These are phyloP conservation scores for Odontamblyopus lacepedii DNA, from an alignment of 2,797 vertebrate genomes.

Conservation along the genomic window DNA sequence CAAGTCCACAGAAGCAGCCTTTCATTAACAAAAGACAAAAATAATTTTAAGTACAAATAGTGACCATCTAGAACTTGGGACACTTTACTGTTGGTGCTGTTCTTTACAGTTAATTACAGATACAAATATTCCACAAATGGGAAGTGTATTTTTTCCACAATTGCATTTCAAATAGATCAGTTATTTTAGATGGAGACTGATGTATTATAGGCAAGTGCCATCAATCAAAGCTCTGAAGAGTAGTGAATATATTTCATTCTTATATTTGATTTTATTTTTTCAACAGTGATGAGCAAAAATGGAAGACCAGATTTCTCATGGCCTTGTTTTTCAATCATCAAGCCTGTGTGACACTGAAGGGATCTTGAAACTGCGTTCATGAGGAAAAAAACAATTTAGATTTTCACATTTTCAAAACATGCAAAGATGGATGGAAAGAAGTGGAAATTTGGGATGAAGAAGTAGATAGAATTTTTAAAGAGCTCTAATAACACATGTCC, in stretches of 20 bases:
- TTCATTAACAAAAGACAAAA: constrained; percentile 47
- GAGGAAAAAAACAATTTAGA: background rate
- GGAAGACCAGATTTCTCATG: constrained; percentile 66
- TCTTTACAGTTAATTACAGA: constrained; percentile 57
- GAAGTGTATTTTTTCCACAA: constrained; percentile 44
- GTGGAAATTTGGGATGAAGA: constrained; percentile 31
- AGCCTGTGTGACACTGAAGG: constrained; percentile 20
- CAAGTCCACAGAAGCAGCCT: constrained; percentile 66
- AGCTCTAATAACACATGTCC: constrained; percentile 29
- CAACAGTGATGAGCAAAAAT: constrained; percentile 42
- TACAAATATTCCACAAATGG: constrained; percentile 43
- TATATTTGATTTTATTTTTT: constrained; percentile 38
- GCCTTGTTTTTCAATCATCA: constrained; percentile 31
- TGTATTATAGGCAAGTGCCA: constrained; percentile 39
- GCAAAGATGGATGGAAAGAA: constrained; percentile 25
- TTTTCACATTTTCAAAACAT: constrained; percentile 36
- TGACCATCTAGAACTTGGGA: constrained; percentile 50
- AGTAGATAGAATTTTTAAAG: constrained; percentile 50
- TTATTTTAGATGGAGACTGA: constrained; percentile 32
- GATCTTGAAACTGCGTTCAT: constrained; percentile 28
- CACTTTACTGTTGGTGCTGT: constrained; percentile 48
- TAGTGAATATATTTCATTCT: constrained; percentile 35
- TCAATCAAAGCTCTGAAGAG: constrained; percentile 42
- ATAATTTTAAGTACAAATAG: constrained; percentile 49
- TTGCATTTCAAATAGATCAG: constrained; percentile 32